Evolutionary conservation across 2,888 invertebrate species (phyloP).

Genomic region (Machimus atricapillus): DNA sequence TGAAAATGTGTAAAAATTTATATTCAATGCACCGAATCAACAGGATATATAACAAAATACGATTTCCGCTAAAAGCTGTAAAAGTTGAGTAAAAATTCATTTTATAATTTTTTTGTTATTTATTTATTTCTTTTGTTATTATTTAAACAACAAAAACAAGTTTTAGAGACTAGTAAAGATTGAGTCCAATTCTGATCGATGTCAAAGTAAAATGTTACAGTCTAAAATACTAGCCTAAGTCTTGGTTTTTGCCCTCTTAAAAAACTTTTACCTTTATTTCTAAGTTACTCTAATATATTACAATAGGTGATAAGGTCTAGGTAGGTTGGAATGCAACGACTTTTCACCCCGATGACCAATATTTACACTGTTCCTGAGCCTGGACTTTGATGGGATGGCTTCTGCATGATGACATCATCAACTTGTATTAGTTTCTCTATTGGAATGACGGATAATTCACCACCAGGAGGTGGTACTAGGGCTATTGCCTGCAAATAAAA

Average conservation of each 20-base stretch:
- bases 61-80: too few species aligned
- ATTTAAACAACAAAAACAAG: slow-evolving; percentile 28
- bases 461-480: slow-evolving; percentile 70
- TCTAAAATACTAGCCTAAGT: slow-evolving; percentile 26
- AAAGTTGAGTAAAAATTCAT: not conserved
- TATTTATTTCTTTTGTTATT: slow-evolving; percentile 9
- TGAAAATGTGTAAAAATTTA: too few species aligned
- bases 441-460: slow-evolving; percentile 83
- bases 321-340: slow-evolving; percentile 8
- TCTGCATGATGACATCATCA: slow-evolving; percentile 66
- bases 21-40: too few species aligned
- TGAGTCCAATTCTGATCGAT: slow-evolving; percentile 18
- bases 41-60: too few species aligned
- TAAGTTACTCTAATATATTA: slow-evolving; percentile 15
- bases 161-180: slow-evolving; percentile 9
- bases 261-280: slow-evolving; percentile 13
- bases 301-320: slow-evolving; percentile 9
- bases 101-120: not conserved
- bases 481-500: slow-evolving; percentile 60
- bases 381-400: slow-evolving; percentile 50
- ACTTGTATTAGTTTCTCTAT: slow-evolving; percentile 82
- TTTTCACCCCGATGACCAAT: not conserved
- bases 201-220: slow-evolving; percentile 16
- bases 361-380: slow-evolving; percentile 48
- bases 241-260: slow-evolving; percentile 8